These are phyloP conservation scores for Brachionus paranguensis DNA, from an alignment of 1,140 invertebrate genomes.

Conservation along the genomic window DNA sequence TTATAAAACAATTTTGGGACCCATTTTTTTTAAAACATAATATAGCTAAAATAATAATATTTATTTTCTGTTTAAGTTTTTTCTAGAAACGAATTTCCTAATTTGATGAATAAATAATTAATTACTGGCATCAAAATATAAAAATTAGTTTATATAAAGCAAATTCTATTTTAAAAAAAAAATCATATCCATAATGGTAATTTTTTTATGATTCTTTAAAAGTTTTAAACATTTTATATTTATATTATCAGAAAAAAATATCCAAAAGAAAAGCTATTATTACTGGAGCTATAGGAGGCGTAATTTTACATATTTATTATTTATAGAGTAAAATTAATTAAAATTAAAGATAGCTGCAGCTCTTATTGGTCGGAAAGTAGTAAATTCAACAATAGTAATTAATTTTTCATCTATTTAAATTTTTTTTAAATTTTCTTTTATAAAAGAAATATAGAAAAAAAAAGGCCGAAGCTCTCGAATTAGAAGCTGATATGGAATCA, in stretches of 20 bases:
- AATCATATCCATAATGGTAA: background rate
- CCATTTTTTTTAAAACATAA: background rate
- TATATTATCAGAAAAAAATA: background rate
- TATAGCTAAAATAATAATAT: background rate
- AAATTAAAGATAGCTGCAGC: background rate
- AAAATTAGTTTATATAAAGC: no score
- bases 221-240: background rate
- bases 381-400: background rate
- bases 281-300: background rate
- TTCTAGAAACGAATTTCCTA: background rate
- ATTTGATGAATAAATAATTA: background rate
- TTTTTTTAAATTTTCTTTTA: background rate
- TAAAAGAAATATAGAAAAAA: background rate
- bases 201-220: background rate
- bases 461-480: background rate
- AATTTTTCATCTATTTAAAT: background rate
- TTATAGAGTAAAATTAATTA: background rate
- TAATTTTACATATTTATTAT: background rate
- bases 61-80: background rate
- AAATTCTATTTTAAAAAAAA: background rate
- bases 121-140: background rate
- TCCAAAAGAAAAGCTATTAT: background rate
- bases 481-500: background rate
- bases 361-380: background rate
- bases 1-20: background rate